phyloP scores from a whole-genome alignment of 2,797 vertebrate species.

The Gadopsis bispinosus region DNA sequence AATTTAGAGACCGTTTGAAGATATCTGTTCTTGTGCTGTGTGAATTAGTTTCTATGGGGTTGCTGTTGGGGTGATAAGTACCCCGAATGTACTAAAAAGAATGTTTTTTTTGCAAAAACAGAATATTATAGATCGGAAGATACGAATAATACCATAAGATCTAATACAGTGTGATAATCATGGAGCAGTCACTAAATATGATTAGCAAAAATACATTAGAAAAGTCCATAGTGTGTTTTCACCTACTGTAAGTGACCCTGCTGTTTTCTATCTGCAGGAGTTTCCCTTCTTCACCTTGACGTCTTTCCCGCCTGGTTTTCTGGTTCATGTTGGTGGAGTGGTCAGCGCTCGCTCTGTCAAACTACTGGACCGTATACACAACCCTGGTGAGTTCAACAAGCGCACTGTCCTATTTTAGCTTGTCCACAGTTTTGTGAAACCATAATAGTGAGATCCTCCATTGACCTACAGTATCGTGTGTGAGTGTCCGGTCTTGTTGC shows the following conservation, averaged over 20 bases:
- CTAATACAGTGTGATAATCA: neutral
- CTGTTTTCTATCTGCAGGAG: slow-evolving; percentile 84
- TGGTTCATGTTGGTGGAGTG: slow-evolving; percentile 95
- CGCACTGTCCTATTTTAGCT: slow-evolving; percentile 23
- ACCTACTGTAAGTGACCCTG: slow-evolving; percentile 19
- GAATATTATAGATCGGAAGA: neutral
- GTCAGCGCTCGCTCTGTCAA: slow-evolving; percentile 98
- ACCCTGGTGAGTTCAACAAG: slow-evolving; percentile 90
- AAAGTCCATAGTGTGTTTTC: neutral
- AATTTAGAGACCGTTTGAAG: too few relatives aligned
- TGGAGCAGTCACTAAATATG: neutral
- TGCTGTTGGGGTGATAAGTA: neutral
- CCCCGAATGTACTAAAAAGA: too few relatives aligned
- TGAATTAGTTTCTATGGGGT: neutral
- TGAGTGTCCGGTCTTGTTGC: slow-evolving; percentile 52
- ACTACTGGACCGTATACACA: slow-evolving; percentile 97
- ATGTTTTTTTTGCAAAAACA: neutral
- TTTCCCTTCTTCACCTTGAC: slow-evolving; percentile 98
- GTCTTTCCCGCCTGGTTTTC: slow-evolving; percentile 94
- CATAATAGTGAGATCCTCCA: slow-evolving; percentile 47
- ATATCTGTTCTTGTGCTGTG: too few relatives aligned
- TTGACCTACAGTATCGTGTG: slow-evolving; percentile 38
- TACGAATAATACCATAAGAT: neutral
- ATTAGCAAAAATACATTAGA: neutral
- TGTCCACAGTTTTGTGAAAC: slow-evolving; percentile 29